Base-by-base conservation (phyloP, 2,888 invertebrate species). In the Shargacucullia verbasci region DNA sequence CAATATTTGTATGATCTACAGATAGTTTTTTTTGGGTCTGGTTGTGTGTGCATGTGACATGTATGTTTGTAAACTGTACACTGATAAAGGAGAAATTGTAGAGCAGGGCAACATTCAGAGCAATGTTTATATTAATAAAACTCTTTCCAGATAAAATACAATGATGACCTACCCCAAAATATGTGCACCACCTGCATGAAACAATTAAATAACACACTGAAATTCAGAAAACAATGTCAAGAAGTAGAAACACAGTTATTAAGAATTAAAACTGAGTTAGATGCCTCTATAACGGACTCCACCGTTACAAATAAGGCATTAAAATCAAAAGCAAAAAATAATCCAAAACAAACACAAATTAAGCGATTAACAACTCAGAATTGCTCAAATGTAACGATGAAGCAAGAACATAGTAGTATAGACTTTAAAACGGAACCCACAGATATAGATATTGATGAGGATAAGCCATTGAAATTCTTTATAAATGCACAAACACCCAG, bases 191-290 rank as follows among this genome's bases (percentile, higher is more conserved):
- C 20, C 6, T 73, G 73, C 20, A 47, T 57, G 35, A 56, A 10
- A 6, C 59, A 62, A 14, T 47, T 83, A 0, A 83, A 83, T 12
- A 59, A 73, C 1, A 55, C 62, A 0, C 10, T 87, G 0, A 76
- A 79, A 41, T 90, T 89, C 47, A 74, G 86, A 27, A 80, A 78
- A 25, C 76, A 68, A 57, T 86, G 88, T 53, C 79, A 76, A 53
- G 58, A 73, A 0, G 49, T 70, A 0, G 84, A 89, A 68, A 49
- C 12, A 0, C 27, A 75, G 31, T 60, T 86, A 0, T n/a, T 80
- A 6, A 53, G 48, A 29, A 50, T 67, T 3, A 59, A 69, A 56
- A 35, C 10, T 0, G 38, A 59, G 2, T 25, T 60, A 5, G 31
- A 29, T 2, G 12, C 14, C 0, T 10, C n/a, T n/a, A n/a, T n/a